phyloP scores from a whole-genome alignment of 2,888 invertebrate species.

The Prenolepis imparis region DNA sequence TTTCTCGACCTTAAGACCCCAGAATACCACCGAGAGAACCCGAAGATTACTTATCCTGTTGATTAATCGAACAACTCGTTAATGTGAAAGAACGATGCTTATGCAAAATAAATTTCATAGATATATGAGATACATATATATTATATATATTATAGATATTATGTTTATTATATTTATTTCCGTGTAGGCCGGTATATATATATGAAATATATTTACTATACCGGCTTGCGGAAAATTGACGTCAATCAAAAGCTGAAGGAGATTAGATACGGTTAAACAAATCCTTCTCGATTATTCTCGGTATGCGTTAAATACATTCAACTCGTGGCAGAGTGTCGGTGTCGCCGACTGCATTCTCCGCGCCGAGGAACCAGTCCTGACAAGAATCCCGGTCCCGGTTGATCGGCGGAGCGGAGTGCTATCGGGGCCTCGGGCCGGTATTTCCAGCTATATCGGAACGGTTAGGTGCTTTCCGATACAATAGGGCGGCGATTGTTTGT shows the following conservation, averaged over 20 bases:
- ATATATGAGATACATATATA: no score
- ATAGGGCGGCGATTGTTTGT: conserved; percentile 82
- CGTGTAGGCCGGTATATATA: not conserved
- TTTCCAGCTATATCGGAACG: conserved; percentile 72
- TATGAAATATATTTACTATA: conserved; percentile 11
- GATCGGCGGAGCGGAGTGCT: conserved; percentile 60
- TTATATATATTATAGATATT: no score
- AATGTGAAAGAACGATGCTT: conserved; percentile 13
- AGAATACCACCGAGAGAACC: not conserved
- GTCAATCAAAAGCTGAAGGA: conserved; percentile 27
- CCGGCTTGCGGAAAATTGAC: conserved; percentile 19
- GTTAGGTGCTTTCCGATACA: conserved; percentile 74
- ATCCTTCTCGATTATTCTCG: conserved; percentile 50
- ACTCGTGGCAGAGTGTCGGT: conserved; percentile 19
- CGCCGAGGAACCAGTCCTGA: conserved; percentile 68
- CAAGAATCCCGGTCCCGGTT: conserved; percentile 72
- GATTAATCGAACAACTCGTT: conserved; percentile 38
- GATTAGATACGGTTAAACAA: conserved; percentile 53
- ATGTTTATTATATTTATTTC: no score
- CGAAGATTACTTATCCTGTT: not conserved
- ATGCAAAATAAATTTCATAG: conserved; percentile 21
- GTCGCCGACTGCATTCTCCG: conserved; percentile 59
- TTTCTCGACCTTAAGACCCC: conserved; percentile 26
- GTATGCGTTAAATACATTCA: conserved; percentile 53
- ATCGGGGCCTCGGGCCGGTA: conserved; percentile 64